These are phyloP conservation scores for Nothobranchius furzeri DNA, from an alignment of 2,113 vertebrate species.

Conservation along the genomic window DNA sequence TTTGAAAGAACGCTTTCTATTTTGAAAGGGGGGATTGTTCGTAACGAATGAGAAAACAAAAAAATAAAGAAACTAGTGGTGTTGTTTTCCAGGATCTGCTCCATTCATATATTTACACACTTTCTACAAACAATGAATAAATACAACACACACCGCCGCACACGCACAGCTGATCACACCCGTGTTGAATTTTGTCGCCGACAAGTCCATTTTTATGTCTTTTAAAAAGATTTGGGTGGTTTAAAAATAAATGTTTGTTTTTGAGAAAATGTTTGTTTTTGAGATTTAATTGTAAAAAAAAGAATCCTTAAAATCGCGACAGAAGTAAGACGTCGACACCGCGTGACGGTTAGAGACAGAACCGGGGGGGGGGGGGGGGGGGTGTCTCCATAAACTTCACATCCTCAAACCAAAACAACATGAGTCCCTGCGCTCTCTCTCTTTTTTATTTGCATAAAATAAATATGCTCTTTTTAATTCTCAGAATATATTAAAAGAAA, in stretches of 20 bases:
- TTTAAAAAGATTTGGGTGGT: too few species aligned
- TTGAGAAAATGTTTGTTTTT: not conserved
- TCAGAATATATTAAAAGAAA: slow-evolving; percentile 73
- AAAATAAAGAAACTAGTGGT: slow-evolving; percentile 47
- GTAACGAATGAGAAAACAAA: slow-evolving; percentile 26
- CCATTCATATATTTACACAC: slow-evolving; percentile 70
- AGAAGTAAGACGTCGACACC: slow-evolving; percentile 59
- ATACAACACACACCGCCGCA: slow-evolving; percentile 69
- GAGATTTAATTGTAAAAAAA: not conserved
- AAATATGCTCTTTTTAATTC: slow-evolving; percentile 72
- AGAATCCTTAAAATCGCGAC: slow-evolving; percentile 23
- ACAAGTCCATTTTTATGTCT: not conserved
- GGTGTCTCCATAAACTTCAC: slow-evolving; percentile 37
- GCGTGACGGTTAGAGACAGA: slow-evolving; percentile 65
- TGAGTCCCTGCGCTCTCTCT: slow-evolving; percentile 11
- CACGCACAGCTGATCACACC: slow-evolving; percentile 4
- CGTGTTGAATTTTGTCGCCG: not conserved
- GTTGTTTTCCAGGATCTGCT: slow-evolving; percentile 50
- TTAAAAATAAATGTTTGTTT: not conserved
- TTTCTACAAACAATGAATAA: slow-evolving; percentile 75
- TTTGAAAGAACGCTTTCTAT: not conserved
- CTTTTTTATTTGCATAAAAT: slow-evolving; percentile 67
- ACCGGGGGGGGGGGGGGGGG: slow-evolving; percentile 10
- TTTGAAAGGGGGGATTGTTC: not conserved
- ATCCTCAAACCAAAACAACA: slow-evolving; percentile 49